Evolutionary conservation across 1,140 invertebrate genomes (phyloP).

Genomic region (Protaetia brevitarsis): DNA sequence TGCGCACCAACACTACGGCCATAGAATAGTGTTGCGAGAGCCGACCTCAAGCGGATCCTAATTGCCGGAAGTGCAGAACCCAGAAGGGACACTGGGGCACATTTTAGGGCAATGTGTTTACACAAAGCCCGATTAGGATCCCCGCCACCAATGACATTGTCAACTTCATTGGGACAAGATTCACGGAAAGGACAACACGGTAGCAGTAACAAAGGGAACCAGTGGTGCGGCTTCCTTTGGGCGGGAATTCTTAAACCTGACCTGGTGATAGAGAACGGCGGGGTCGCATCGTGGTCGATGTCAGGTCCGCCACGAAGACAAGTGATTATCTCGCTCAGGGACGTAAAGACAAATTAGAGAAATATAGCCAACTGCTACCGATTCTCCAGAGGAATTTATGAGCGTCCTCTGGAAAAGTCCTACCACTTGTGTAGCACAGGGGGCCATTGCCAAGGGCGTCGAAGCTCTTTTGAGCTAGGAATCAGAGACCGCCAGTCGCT

Average conservation of each 20-base stretch:
- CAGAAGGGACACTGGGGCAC: constrained; percentile 36
- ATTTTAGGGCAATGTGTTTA: constrained; percentile 35
- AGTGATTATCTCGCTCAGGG: constrained; percentile 30
- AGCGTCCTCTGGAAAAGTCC: constrained; percentile 26
- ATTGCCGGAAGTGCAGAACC: constrained; percentile 27
- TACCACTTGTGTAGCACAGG: constrained; percentile 43
- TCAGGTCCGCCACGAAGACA: constrained; percentile 43
- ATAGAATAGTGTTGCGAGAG: constrained; percentile 29
- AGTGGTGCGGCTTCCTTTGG: constrained; percentile 4
- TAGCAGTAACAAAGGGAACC: constrained; percentile 30
- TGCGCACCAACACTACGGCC: constrained; percentile 34
- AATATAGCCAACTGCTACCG: constrained; percentile 33
- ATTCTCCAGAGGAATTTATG: constrained; percentile 25
- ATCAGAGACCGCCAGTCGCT: constrained; percentile 28
- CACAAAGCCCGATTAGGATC: constrained; percentile 34
- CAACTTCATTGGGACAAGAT: constrained; percentile 30
- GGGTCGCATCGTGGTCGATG: constrained; percentile 37
- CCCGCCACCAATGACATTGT: constrained; percentile 36
- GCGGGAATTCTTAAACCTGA: constrained; percentile 34
- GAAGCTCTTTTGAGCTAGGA: constrained; percentile 30
- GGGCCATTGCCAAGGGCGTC: constrained; percentile 36
- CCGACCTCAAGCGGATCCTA: constrained; percentile 20
- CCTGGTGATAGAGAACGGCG: constrained; percentile 32
- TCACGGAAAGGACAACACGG: constrained; percentile 5
- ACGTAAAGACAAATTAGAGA: constrained; percentile 28